Base-by-base conservation (phyloP, 2,797 vertebrate genomes). In the Acanthurus lineatus region DNA sequence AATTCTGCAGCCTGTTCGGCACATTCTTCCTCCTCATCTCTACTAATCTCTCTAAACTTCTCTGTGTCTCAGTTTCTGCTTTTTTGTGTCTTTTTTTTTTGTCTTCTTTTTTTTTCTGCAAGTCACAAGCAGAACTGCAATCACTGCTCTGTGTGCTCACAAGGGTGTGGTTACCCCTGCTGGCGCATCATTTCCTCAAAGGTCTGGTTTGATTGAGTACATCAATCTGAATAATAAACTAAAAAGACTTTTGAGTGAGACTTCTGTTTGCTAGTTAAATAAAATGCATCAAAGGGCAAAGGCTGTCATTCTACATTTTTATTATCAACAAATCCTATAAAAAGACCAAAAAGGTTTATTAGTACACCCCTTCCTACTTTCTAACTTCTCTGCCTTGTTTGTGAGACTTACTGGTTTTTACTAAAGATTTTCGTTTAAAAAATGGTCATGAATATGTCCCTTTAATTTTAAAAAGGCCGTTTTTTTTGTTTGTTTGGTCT, bases 1-100 rank as follows among this genome's bases (percentile, higher is more conserved):
- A 79, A 81, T 73, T 82, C 47, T 62, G 82, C 86, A 82, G 82
- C 53, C 48, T 75, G 72, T 89, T 89, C 86, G 56, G 75, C 78
- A 83, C 80, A 78, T 53, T 81, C 38, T 54, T 71, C 47, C 35
- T 76, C 58, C 61, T 88, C 73, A 74, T 84, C 44, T 72, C 65
- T 69, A 19, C 38, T 82, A 63, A 73, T 70, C 71, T 54, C 68
- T 63, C 19, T 62, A 75, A 79, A 86, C 48, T 63, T 82, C 57
- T 35, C 47, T 67, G 51, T 72, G 76, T 78, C 52, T 60, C 35
- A 15, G 28, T 40, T 19, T 77, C 49, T 78, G 47, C 19, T 54
- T 66, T 47, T 25, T 35, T 25, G 25, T 25, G 32, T 32, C 32
- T 32, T 7, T 35, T 35, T 35, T 35, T 35, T 35, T 6, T 35